Evolutionary conservation across 2,797 vertebrate genomes (phyloP).

Genomic region (Steatocranus sp.): DNA sequence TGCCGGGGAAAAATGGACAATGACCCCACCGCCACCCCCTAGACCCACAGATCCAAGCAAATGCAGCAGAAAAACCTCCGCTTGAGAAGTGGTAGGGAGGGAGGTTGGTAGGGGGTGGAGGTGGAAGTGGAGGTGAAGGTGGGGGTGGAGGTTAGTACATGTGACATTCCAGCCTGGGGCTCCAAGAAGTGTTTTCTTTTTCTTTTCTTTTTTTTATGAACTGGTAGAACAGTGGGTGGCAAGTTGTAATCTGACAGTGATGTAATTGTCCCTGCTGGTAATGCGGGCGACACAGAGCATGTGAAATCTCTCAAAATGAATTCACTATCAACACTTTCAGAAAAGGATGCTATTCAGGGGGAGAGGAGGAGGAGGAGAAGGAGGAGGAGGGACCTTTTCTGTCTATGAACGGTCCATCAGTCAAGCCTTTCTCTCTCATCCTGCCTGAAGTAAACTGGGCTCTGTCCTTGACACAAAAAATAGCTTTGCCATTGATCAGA

Average conservation of each 20-base stretch:
- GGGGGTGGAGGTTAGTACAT: not conserved
- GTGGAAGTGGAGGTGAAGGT: not conserved
- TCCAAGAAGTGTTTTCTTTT: slow-evolving; percentile 17
- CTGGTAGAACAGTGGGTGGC: slow-evolving; percentile 11
- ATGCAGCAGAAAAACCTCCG: not conserved
- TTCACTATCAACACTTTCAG: slow-evolving; percentile 35
- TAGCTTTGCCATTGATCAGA: slow-evolving; percentile 68
- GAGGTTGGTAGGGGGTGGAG: not conserved
- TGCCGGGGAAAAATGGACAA: slow-evolving; percentile 44
- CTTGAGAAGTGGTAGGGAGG: not conserved
- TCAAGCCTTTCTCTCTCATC: slow-evolving; percentile 31
- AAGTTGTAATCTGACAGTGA: slow-evolving; percentile 46
- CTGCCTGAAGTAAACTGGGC: slow-evolving; percentile 41
- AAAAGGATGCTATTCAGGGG: not conserved
- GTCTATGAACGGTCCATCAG: slow-evolving; percentile 58
- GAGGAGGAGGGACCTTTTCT: slow-evolving; percentile 17
- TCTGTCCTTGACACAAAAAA: slow-evolving; percentile 57
- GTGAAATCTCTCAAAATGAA: slow-evolving; percentile 35
- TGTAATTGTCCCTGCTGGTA: slow-evolving; percentile 45
- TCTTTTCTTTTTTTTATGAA: not conserved
- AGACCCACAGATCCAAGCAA: not conserved
- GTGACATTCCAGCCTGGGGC: not conserved
- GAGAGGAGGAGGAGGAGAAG: not conserved
- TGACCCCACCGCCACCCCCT: not conserved
- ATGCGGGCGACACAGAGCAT: slow-evolving; percentile 33